Base-by-base conservation (phyloP, 2,888 invertebrate genomes). In the Artemia sp. region DNA sequence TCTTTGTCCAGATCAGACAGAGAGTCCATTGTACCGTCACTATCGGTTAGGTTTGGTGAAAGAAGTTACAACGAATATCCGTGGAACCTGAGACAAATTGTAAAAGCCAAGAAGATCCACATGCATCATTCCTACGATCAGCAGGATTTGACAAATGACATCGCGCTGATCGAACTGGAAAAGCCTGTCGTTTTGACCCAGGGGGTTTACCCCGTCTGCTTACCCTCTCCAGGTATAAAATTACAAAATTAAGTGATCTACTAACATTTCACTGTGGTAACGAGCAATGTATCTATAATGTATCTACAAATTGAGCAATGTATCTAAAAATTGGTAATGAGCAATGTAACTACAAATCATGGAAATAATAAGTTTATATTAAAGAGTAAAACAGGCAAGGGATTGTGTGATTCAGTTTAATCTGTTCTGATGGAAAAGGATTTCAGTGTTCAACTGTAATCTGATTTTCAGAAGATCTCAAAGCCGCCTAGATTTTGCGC, bases 101-200 rank as follows among this genome's bases (percentile, higher is more conserved):
- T 58, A n/a, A 58, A 58, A 58, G 58, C 14, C 58, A 58, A 14
- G n/a, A 58, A 58, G 58, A 14, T 58, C 58, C n/a, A 8, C n/a
- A 8, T 58, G 14, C 58, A 58, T 14, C 58, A 58, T 14, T 14
- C 58, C 58, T 58, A 14, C 14, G 58, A 58, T 14, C 58, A 58
- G 8, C 58, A 58, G 14, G 58, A 58, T 14, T 14, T 58, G n/a
- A 58, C n/a, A 8, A 14, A 14, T n/a, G 58, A 58, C 14, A 58
- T 58, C n/a, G 58, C 58, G 8, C 8, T 58, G n/a, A n/a, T 58
- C n/a, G 58, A 58, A 9, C 14, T 58, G 58, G 58, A n/a, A 8
- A 14, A n/a, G 8, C 58, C 58, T 8, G 58, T 14, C 58, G 8
- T n/a, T 14, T 58, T 58, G 14, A 8, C n/a, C n/a, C 8, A 14